Percentiles rank a stretch among this genome's conserved stretches.
These are phyloP conservation scores for Eristalis intricaria DNA, from an alignment of 2,888 invertebrate genomes.

Conservation along the genomic window DNA sequence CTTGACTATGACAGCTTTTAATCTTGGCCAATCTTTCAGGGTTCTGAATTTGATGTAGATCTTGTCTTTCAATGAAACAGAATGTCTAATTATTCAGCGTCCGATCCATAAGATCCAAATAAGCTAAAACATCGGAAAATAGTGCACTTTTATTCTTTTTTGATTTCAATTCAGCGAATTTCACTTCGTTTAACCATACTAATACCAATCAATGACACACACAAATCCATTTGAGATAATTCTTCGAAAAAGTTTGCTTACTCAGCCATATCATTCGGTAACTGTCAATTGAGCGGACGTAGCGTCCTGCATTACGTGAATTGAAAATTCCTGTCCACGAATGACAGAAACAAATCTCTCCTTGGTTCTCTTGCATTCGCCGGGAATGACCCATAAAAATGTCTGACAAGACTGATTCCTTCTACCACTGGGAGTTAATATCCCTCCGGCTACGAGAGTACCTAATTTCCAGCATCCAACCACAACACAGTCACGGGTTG, in stretches of 20 bases:
- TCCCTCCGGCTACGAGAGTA: conserved; percentile 10
- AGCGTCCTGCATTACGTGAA: conserved; percentile 38
- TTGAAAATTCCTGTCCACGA: conserved; percentile 59
- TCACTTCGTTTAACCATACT: conserved; percentile 7
- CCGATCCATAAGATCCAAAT: too few species aligned
- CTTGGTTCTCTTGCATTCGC: conserved; percentile 52
- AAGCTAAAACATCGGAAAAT: conserved; percentile 43
- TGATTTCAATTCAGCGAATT: conserved; percentile 57
- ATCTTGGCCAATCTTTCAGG: too few species aligned
- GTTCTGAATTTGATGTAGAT: too few species aligned
- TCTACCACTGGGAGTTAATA: conserved; percentile 5
- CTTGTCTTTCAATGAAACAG: too few species aligned
- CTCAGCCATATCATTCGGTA: conserved; percentile 57
- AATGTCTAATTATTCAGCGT: too few species aligned
- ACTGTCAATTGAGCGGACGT: neutral
- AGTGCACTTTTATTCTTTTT: conserved; percentile 46
- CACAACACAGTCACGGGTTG: conserved; percentile 41
- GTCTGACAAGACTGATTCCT: conserved; percentile 40
- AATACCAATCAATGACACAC: neutral
- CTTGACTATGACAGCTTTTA: too few species aligned
- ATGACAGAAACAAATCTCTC: conserved; percentile 68
- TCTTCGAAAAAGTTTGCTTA: conserved; percentile 12
- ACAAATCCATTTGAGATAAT: neutral
- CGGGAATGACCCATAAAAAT: conserved; percentile 60
- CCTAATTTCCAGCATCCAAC: conserved; percentile 6